Conservation (phyloP, 2,797 vertebrate species). For the Monodelphis domestica region DNA sequence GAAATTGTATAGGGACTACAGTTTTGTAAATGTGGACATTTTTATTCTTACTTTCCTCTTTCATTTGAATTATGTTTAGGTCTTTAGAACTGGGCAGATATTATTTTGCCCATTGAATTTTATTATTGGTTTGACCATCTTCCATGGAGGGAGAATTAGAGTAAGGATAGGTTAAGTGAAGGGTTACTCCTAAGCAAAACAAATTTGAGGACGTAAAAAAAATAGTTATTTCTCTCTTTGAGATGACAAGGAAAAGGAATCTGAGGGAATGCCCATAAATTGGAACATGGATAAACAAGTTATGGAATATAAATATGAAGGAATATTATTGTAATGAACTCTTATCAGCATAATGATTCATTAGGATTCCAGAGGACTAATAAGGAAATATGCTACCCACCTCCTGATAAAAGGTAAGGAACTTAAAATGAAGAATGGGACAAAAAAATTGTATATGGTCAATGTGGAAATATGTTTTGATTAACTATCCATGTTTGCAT, state of each 20-base stretch:
- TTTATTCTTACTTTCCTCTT: too few species aligned
- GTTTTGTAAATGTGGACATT: too few species aligned
- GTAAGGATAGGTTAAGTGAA: background rate
- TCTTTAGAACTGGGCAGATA: too few species aligned
- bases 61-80: too few species aligned
- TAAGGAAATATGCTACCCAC: background rate
- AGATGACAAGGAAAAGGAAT: background rate
- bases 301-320: too few species aligned
- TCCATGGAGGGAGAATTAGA: background rate
- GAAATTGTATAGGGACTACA: too few species aligned
- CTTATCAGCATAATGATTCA: too few species aligned
- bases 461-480: background rate
- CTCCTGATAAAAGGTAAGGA: background rate
- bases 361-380: background rate
- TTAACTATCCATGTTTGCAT: background rate
- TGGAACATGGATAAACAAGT: background rate
- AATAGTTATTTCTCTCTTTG: background rate
- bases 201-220: background rate
- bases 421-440: background rate
- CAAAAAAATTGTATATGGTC: background rate
- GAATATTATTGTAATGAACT: background rate
- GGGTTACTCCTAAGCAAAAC: background rate
- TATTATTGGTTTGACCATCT: too few species aligned
- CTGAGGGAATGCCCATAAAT: background rate
- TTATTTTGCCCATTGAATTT: too few species aligned